phyloP scores from a whole-genome alignment of 2,113 vertebrate genomes.

The Coryphaenoides rupestris region DNA sequence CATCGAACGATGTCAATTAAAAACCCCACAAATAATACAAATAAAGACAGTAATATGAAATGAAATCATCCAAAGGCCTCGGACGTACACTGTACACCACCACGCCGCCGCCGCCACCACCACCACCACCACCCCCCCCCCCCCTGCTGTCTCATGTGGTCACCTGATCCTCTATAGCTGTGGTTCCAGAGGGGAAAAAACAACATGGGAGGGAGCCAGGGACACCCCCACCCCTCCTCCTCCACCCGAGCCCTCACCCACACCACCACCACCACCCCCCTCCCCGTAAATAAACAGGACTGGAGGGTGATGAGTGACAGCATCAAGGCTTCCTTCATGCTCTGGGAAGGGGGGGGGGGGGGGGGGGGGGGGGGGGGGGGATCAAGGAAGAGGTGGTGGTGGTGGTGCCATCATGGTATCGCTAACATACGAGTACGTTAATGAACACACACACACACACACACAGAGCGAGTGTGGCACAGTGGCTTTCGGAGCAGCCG shows the following conservation, averaged over 20 bases:
- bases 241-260: too few relatives aligned
- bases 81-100: too few relatives aligned
- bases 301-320: constrained; percentile 57
- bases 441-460: background rate
- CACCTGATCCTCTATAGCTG: constrained; percentile 55
- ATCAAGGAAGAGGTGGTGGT: constrained; percentile 17
- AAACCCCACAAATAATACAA: too few relatives aligned
- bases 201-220: constrained; percentile 54
- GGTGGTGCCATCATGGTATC: constrained; percentile 4
- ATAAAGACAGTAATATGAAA: too few relatives aligned
- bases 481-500: constrained; percentile 20
- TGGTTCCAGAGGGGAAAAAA: constrained; percentile 36
- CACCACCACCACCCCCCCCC: constrained; percentile 4
- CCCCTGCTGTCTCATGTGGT: constrained; percentile 26
- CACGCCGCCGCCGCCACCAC: too few relatives aligned
- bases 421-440: background rate
- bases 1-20: too few relatives aligned
- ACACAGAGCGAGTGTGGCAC: constrained; percentile 1
- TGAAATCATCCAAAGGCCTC: too few relatives aligned
- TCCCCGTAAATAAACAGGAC: constrained; percentile 65
- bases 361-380: constrained; percentile 25
- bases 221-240: too few relatives aligned
- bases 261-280: background rate
- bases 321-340: constrained; percentile 39
- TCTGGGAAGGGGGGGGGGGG: constrained; percentile 21